Evolutionary conservation across 1,140 invertebrate species (phyloP).

Genomic region (Dolichoris vasculosae): DNA sequence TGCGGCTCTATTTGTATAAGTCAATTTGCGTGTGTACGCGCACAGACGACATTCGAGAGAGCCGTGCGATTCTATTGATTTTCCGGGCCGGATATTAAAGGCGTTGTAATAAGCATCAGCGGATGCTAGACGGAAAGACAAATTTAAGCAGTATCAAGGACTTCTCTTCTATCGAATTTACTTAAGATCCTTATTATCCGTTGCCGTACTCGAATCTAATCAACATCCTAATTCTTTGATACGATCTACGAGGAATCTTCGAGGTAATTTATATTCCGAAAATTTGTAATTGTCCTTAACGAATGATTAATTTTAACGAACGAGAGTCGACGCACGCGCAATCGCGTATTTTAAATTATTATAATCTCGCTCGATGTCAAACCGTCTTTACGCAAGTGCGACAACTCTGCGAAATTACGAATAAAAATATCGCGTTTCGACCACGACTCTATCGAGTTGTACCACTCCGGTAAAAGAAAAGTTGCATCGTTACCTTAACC

Average conservation of each 20-base stretch:
- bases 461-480: no score
- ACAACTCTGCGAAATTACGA: no score
- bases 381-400: background rate
- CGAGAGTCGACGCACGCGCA: no score
- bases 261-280: background rate
- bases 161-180: background rate
- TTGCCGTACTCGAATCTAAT: background rate
- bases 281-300: background rate
- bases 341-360: no score
- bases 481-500: no score
- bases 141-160: conserved; percentile 25
- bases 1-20: no score
- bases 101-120: conserved; percentile 48
- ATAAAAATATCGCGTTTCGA: no score
- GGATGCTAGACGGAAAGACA: conserved; percentile 28
- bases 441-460: no score
- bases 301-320: no score
- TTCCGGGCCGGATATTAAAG: conserved; percentile 52
- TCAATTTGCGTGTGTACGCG: no score
- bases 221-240: background rate
- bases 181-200: background rate
- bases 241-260: background rate
- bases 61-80: conserved; percentile 35
- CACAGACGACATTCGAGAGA: no score
- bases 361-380: background rate